Conservation (phyloP, 2,888 invertebrate species). For the Baronia brevicornis region DNA sequence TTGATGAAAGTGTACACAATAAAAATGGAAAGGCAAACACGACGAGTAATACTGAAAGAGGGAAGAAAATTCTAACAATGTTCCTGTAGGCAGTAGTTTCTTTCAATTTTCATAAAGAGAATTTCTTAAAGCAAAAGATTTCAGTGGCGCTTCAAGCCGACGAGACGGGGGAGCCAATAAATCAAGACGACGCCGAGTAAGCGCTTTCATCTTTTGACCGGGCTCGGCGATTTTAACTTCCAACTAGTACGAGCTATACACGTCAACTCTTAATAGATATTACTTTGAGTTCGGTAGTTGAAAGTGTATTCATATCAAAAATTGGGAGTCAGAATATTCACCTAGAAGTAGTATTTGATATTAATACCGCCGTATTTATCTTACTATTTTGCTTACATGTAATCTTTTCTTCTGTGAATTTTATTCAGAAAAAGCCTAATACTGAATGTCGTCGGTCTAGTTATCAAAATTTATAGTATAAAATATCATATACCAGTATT, state of each 20-base stretch:
- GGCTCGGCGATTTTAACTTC: conserved; percentile 28
- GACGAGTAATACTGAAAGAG: not conserved
- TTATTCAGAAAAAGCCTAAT: too few relatives aligned
- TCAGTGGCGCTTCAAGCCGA: conserved; percentile 32
- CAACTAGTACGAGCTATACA: conserved; percentile 12
- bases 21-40: too few relatives aligned
- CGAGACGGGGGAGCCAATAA: conserved; percentile 32
- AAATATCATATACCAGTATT: too few relatives aligned
- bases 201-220: conserved; percentile 39
- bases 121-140: conserved; percentile 27
- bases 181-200: conserved; percentile 37
- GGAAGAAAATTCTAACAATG: conserved; percentile 5
- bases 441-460: too few relatives aligned
- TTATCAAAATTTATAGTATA: too few relatives aligned
- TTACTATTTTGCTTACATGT: too few relatives aligned
- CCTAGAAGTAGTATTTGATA: too few relatives aligned
- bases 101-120: conserved; percentile 31
- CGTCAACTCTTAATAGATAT: conserved; percentile 14
- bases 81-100: conserved; percentile 16
- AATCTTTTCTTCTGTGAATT: too few relatives aligned
- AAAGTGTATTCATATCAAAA: too few relatives aligned
- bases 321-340: too few relatives aligned
- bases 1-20: too few relatives aligned
- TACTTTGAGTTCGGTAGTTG: conserved; percentile 13
- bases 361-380: too few relatives aligned